These are phyloP conservation scores for Chironomus tepperi DNA, from an alignment of 1,140 invertebrate genomes.

Conservation along the genomic window DNA sequence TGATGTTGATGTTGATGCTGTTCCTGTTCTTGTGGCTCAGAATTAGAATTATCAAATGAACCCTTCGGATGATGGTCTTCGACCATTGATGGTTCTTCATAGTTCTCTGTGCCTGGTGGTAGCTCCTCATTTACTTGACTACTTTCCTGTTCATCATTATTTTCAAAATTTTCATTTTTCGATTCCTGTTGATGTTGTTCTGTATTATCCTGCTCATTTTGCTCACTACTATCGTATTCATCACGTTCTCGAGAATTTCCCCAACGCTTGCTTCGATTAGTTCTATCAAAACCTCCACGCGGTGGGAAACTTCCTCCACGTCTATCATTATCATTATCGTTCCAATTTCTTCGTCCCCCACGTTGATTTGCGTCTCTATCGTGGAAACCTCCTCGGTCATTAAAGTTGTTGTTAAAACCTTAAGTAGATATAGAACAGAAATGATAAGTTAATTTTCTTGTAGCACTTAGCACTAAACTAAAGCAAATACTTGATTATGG, in stretches of 20 bases:
- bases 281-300: constrained; percentile 26
- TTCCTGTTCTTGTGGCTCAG: neutral
- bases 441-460: neutral
- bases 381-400: constrained; percentile 40
- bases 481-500: too few relatives aligned
- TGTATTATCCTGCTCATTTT: neutral
- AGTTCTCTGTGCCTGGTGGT: neutral
- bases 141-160: neutral
- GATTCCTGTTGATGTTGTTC: constrained; percentile 19
- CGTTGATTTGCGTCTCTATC: constrained; percentile 35
- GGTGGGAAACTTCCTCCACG: constrained; percentile 29
- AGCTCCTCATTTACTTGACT: neutral
- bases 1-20: neutral
- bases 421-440: neutral
- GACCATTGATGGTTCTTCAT: neutral
- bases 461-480: too few relatives aligned
- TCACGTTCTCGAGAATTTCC: constrained; percentile 26
- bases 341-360: constrained; percentile 38
- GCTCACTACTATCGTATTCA: constrained; percentile 8
- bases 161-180: constrained; percentile 5
- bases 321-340: constrained; percentile 38
- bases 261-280: constrained; percentile 28
- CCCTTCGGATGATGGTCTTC: too few relatives aligned
- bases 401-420: constrained; percentile 31
- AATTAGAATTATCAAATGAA: neutral